phyloP scores from a whole-genome alignment of 2,888 invertebrate genomes.

The Thumatha senex region DNA sequence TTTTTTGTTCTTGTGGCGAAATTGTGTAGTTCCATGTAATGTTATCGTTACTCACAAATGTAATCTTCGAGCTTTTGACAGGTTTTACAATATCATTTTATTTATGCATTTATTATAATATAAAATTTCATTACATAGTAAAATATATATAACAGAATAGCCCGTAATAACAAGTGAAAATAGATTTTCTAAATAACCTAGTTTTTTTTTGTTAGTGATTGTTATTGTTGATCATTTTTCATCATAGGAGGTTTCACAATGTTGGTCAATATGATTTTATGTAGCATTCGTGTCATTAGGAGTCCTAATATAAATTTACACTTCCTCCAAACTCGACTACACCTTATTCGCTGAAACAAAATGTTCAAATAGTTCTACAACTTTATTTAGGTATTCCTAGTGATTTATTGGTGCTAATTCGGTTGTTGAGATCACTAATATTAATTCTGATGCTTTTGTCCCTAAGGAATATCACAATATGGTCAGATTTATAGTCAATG shows the following conservation, averaged over 20 bases:
- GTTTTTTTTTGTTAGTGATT: slow-evolving; percentile 20
- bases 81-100: slow-evolving; percentile 55
- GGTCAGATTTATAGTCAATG: slow-evolving; percentile 9
- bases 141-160: slow-evolving; percentile 40
- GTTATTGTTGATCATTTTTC: slow-evolving; percentile 18
- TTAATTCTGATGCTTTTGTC: slow-evolving; percentile 12
- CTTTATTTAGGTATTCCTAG: slow-evolving; percentile 14
- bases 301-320: slow-evolving; percentile 57
- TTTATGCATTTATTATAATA: slow-evolving; percentile 69
- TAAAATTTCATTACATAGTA: slow-evolving; percentile 68
- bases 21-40: slow-evolving; percentile 65
- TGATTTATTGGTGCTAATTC: slow-evolving; percentile 4
- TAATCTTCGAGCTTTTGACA: slow-evolving; percentile 65
- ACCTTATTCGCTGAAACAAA: slow-evolving; percentile 78
- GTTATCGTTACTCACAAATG: slow-evolving; percentile 59
- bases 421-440: too few relatives aligned
- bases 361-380: slow-evolving; percentile 50
- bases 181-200: slow-evolving; percentile 31
- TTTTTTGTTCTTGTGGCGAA: too few relatives aligned
- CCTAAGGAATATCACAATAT: slow-evolving; percentile 32
- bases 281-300: slow-evolving; percentile 37
- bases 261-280: slow-evolving; percentile 19
- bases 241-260: slow-evolving; percentile 29
- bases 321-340: slow-evolving; percentile 49
- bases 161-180: slow-evolving; percentile 31